Evolutionary conservation across 2,888 invertebrate genomes (phyloP).

Genomic region (Prosapia bicincta): DNA sequence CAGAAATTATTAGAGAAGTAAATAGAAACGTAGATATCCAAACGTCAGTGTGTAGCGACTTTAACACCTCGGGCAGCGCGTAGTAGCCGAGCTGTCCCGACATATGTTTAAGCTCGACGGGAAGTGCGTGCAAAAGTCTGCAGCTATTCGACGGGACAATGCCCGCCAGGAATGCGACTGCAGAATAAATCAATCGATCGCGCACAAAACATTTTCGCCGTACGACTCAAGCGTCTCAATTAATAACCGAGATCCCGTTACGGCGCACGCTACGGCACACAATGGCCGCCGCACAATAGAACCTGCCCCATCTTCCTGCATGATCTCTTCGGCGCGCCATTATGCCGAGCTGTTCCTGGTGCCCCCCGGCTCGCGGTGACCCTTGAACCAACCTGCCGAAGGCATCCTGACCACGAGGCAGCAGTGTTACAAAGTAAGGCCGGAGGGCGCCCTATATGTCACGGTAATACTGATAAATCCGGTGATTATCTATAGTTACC

Average conservation of each 20-base stretch:
- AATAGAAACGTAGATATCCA: no score
- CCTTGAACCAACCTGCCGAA: no score
- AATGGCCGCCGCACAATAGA: not conserved
- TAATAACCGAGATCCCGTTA: not conserved
- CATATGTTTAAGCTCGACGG: not conserved
- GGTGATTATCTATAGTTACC: no score
- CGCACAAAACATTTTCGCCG: not conserved
- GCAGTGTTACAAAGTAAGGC: no score
- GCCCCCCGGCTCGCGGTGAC: not conserved
- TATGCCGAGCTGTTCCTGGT: not conserved
- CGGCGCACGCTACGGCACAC: not conserved
- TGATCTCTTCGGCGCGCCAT: not conserved
- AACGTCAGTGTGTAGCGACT: no score
- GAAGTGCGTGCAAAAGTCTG: not conserved
- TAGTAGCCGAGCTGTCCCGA: not conserved
- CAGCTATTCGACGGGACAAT: not conserved
- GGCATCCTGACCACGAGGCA: no score
- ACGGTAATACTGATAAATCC: no score
- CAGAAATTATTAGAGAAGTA: no score
- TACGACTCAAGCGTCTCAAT: not conserved
- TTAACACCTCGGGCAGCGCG: no score
- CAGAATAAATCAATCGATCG: not conserved
- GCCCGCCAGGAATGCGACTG: not conserved
- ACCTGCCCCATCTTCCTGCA: not conserved
- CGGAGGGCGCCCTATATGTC: no score